Evolutionary conservation across 2,113 vertebrate species (phyloP), one percentile per base, ranked within the genome.

Genomic region (Phaetusa simplex): DNA sequence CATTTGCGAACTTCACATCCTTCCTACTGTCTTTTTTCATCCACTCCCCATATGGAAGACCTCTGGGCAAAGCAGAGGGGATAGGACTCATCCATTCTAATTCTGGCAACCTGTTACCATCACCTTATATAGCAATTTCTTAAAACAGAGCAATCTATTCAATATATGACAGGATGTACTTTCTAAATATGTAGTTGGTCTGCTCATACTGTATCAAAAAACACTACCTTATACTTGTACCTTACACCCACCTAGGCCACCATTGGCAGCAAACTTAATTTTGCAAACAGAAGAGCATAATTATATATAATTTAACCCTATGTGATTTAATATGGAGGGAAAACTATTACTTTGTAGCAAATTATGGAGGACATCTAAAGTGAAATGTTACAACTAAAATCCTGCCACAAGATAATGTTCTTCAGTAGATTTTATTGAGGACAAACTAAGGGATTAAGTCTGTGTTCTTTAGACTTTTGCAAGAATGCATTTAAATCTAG

Each of bases 311-410:
- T 66, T 6, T 50, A 55, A 69, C 11, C 5, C n/a, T 11, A 2
- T 19, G 4, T 62, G 7, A 18, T 10, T 24, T 29, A 26, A 29
- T 17, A 29, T 0, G n/a, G 10, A 6, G 14, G 20, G 5, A 11
- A 79, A 40, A 14, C 10, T 7, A 13, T 8, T 62, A 10, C 70
- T 82, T 87, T 56, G 17, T 8, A 29, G 2, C 13, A 83, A 49
- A 3, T 24, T 76, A n/a, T 6, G 9, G 21, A 67, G 49, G 20
- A 49, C 6, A 18, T n/a, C 61, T 38, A 17, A 49, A 76, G 17
- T 11, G 8, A 69, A 83, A 64, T 23, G 1, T 10, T 42, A 14
- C 7, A 22, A 8, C 50, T 81, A 32, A 69, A 90, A 40, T 23
- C 23, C 5, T 83, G 29, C 19, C 34, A 73, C 5, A 30, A 4